Conservation (phyloP, 2,888 invertebrate genomes). For the Netelia melanura region DNA sequence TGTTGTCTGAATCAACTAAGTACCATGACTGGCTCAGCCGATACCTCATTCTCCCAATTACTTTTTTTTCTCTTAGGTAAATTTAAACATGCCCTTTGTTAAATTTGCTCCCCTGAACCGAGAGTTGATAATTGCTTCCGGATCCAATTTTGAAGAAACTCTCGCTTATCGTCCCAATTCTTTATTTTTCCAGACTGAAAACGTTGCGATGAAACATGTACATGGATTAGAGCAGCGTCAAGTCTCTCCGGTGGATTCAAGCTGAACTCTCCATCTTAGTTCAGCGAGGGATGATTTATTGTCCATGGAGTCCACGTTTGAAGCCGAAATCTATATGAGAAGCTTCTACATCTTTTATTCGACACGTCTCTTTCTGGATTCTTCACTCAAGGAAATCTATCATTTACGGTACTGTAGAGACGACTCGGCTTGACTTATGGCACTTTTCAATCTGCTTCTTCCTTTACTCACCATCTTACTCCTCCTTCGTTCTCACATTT, state of each 20-base stretch:
- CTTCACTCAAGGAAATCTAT: not conserved
- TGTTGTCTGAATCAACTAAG: too few relatives aligned
- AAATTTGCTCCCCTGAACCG: too few relatives aligned
- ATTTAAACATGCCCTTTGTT: too few relatives aligned
- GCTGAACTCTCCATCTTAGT: not conserved
- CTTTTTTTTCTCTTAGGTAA: too few relatives aligned
- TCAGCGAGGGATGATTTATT: too few relatives aligned
- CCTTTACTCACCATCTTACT: slow-evolving; percentile 21
- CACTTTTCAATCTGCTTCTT: not conserved
- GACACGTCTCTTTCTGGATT: not conserved
- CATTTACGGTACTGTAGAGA: not conserved
- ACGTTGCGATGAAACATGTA: not conserved
- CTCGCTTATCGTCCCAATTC: not conserved
- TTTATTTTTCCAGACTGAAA: not conserved
- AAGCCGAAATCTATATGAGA: not conserved
- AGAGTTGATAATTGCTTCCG: too few relatives aligned
- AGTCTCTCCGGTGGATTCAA: not conserved
- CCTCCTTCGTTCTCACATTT: slow-evolving; percentile 19
- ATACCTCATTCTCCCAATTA: too few relatives aligned
- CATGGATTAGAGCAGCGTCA: not conserved
- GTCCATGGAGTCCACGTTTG: too few relatives aligned
- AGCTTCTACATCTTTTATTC: not conserved
- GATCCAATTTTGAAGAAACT: not conserved
- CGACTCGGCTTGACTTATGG: not conserved
- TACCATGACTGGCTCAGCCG: too few relatives aligned